Evolutionary conservation across 2,113 vertebrate species (phyloP).

Genomic region (Regulus satrapa): DNA sequence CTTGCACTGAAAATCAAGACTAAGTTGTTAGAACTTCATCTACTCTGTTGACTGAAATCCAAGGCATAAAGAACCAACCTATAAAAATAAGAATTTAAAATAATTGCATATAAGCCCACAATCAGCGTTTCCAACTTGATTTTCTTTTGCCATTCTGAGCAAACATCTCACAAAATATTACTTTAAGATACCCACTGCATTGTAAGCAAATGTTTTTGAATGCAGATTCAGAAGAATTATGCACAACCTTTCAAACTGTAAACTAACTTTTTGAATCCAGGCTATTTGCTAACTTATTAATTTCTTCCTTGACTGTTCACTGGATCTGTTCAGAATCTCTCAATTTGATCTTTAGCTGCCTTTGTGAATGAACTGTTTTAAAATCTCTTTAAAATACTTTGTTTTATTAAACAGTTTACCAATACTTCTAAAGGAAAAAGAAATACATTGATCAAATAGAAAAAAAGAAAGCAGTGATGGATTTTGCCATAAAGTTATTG

Average conservation of each 20-base stretch:
- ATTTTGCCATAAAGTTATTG: not conserved
- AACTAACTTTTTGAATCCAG: not conserved
- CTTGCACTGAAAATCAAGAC: not conserved
- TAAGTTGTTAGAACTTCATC: not conserved
- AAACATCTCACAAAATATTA: not conserved
- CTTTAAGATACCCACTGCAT: not conserved
- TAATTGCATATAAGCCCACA: not conserved
- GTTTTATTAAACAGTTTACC: not conserved
- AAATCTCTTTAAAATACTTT: not conserved
- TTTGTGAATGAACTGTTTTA: not conserved
- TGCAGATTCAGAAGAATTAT: not conserved
- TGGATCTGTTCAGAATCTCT: not conserved
- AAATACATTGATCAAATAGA: not conserved
- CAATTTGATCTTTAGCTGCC: not conserved
- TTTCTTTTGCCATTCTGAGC: not conserved
- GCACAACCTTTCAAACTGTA: not conserved
- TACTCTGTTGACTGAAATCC: not conserved
- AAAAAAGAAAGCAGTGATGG: not conserved
- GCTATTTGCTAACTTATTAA: not conserved
- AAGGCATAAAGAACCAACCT: not conserved
- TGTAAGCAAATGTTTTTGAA: not conserved
- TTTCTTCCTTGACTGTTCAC: not conserved
- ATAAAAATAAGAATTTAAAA: not conserved
- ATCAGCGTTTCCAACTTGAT: fast-evolving
- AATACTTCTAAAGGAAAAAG: not conserved